phyloP scores from a whole-genome alignment of 2,113 vertebrate genomes.

The Chionomys nivalis region DNA sequence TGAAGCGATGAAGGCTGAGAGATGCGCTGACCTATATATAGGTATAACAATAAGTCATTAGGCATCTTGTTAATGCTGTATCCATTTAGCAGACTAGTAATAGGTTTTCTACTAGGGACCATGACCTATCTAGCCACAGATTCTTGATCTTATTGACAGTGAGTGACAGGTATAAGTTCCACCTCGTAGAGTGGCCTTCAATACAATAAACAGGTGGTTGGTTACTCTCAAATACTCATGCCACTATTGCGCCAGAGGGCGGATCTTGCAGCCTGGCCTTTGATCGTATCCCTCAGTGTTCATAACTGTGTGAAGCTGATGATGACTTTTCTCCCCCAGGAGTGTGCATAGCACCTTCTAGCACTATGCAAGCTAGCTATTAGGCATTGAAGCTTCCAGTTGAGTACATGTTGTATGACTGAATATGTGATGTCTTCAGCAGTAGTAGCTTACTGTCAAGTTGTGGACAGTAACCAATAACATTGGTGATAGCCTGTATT shows the following conservation, averaged over 20 bases:
- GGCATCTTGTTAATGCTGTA: background rate
- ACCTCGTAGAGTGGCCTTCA: background rate
- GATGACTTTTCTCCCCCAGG: background rate
- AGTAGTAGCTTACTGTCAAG: background rate
- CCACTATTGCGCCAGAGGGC: background rate
- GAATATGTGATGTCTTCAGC: background rate
- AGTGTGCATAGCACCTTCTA: background rate
- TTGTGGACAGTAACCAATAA: too few species aligned
- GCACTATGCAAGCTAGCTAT: background rate
- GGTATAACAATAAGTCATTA: background rate
- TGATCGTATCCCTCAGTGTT: background rate
- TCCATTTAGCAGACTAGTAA: background rate
- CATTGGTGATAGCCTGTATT: too few species aligned
- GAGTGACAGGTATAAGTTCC: background rate
- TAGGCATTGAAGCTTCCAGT: background rate
- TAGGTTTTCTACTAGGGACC: background rate
- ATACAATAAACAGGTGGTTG: background rate
- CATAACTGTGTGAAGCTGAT: background rate
- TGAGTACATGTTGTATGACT: background rate
- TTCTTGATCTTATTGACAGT: background rate
- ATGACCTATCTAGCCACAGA: background rate
- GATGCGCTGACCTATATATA: background rate
- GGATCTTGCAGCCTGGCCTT: background rate
- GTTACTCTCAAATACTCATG: background rate
- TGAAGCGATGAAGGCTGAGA: background rate